Base-by-base conservation (phyloP, 2,888 invertebrate genomes). In the Campoplex capitator region DNA sequence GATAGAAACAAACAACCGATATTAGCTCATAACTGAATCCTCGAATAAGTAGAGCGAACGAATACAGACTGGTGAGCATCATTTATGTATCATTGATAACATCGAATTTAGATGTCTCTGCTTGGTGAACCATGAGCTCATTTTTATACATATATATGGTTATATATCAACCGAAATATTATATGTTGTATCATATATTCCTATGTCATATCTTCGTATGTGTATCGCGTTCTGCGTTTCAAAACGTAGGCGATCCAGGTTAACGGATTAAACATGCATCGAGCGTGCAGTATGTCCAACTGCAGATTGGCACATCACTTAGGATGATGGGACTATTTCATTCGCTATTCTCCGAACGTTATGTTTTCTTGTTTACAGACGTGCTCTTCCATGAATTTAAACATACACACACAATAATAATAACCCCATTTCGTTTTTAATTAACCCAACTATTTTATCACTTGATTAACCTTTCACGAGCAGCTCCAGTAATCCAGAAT, bases 281-380 rank as follows among this genome's bases (percentile, higher is more conserved):
- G 38, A 62, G 71, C 28, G 48, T 62, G 48, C 38, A 23, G 16
- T 51, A 54, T 58, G 71, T 38, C 42, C 35, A 28, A 62, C 11
- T 58, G 42, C 28, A 48, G 38, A 48, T 38, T 67, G 58, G 58
- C 77, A 56, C 73, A 45, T 77, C 77, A 54, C 73, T 83, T 67
- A 48, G 51, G 23, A 70, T 80, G 70, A 86, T 83, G 56, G 71
- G 58, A 71, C 65, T 28, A 83, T 80, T 80, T 86, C 51, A 86
- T 86, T 86, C 56, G 71, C 56, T 28, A 76, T 67, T 83, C 62
- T 65, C 48, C n/a, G 28, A 75, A 56, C 56, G 28, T 42, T 80
- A 71, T 80, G 28, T 67, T 75, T 76, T 71, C 75, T 80, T 73
- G 76, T 80, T 83, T 76, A 65, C 74, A 80, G 38, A 28, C 18